Conservation (phyloP, 2,888 invertebrate species). For the Formica aserva region DNA sequence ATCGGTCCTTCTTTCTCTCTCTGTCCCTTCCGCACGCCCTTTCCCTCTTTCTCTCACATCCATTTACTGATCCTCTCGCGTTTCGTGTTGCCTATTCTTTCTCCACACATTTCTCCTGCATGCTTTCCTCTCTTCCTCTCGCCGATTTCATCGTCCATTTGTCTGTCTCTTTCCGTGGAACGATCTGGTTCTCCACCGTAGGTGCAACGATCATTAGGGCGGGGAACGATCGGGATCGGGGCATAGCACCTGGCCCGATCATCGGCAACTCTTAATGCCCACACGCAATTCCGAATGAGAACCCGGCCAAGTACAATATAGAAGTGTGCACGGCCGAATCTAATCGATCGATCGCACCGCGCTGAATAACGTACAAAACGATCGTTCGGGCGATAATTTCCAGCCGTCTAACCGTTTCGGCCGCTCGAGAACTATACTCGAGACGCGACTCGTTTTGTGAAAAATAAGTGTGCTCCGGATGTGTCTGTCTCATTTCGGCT, state of each 20-base stretch:
- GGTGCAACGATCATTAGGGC: constrained; percentile 75
- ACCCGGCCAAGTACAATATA: constrained; percentile 54
- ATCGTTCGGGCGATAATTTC: constrained; percentile 49
- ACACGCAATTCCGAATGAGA: constrained; percentile 72
- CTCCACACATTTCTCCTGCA: constrained; percentile 28
- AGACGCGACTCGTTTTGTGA: constrained; percentile 36
- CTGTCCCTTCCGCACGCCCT: not conserved
- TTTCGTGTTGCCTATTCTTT: constrained; percentile 21
- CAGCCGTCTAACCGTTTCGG: constrained; percentile 32
- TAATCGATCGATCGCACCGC: constrained; percentile 64
- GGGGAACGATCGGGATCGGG: constrained; percentile 72
- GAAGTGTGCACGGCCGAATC: constrained; percentile 51
- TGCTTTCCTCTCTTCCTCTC: constrained; percentile 18
- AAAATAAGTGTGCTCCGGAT: constrained; percentile 8
- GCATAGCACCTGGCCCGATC: constrained; percentile 76
- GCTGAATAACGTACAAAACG: constrained; percentile 56
- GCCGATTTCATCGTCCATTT: constrained; percentile 13
- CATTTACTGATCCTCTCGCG: constrained; percentile 8
- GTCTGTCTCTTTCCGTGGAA: constrained; percentile 28
- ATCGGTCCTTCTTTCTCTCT: constrained; percentile 7
- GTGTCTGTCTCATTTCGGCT: constrained; percentile 25
- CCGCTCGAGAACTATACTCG: constrained; percentile 2
- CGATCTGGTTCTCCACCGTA: constrained; percentile 42
- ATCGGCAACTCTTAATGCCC: constrained; percentile 66
- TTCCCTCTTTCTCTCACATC: not conserved